Percentiles rank a stretch among this genome's conserved stretches.
phyloP scores from a whole-genome alignment of 2,888 invertebrate genomes.

The Hoplodrina blanda region DNA sequence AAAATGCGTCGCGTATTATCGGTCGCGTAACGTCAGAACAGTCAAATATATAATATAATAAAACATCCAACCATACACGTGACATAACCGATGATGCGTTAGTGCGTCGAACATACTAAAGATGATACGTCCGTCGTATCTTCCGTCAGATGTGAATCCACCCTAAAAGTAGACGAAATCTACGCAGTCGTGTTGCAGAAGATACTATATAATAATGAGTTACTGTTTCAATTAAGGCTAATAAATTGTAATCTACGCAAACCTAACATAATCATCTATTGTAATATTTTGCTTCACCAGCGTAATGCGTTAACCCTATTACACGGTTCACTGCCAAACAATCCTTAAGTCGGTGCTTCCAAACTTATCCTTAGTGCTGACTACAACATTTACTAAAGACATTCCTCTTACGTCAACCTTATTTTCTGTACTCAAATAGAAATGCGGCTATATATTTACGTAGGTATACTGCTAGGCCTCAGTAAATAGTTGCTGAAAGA shows the following conservation, averaged over 20 bases:
- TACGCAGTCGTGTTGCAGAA: too few species aligned
- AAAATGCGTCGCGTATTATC: too few species aligned
- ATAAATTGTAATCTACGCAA: neutral
- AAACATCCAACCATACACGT: too few species aligned
- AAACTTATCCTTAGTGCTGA: slow-evolving; percentile 34
- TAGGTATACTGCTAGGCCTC: slow-evolving; percentile 65
- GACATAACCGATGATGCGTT: too few species aligned
- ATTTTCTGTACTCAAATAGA: slow-evolving; percentile 62
- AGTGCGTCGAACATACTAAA: too few species aligned
- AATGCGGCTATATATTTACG: slow-evolving; percentile 67
- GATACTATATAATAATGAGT: neutral
- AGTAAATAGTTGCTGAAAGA: slow-evolving; percentile 73
- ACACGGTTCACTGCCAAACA: slow-evolving; percentile 46
- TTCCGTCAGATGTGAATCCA: too few species aligned
- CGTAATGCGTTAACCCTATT: slow-evolving; percentile 35
- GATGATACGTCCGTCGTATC: too few species aligned
- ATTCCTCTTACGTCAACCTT: slow-evolving; percentile 57
- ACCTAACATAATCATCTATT: slow-evolving; percentile 14
- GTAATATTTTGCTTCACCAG: slow-evolving; percentile 27
- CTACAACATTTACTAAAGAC: slow-evolving; percentile 45
- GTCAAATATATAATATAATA: too few species aligned
- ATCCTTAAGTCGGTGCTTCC: slow-evolving; percentile 17
- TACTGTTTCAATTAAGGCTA: neutral
- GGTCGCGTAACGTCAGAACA: too few species aligned
- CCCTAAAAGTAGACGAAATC: too few species aligned